phyloP scores from a whole-genome alignment of 2,797 vertebrate species.

The Aeoliscus strigatus region DNA sequence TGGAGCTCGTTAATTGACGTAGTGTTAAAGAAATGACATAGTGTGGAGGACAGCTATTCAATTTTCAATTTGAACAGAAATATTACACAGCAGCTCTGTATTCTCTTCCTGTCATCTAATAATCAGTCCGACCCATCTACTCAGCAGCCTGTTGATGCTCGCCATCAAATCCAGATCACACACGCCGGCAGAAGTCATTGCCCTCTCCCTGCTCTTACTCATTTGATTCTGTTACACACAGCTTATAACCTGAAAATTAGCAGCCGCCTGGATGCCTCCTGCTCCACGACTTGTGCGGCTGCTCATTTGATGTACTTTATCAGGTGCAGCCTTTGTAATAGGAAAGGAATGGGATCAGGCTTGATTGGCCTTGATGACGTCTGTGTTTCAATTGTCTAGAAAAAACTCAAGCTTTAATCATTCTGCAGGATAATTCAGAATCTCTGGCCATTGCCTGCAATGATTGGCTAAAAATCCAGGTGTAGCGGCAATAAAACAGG shows the following conservation, averaged over 20 bases:
- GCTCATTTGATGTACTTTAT: conserved; percentile 76
- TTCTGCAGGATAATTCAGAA: conserved; percentile 68
- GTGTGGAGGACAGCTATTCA: conserved; percentile 71
- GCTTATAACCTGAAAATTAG: conserved; percentile 74
- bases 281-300: conserved; percentile 59
- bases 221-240: conserved; percentile 69
- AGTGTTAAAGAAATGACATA: conserved; percentile 67
- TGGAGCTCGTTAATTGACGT: conserved; percentile 64
- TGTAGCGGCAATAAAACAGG: conserved; percentile 36
- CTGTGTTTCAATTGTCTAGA: conserved; percentile 75
- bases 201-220: conserved; percentile 63
- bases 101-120: conserved; percentile 70
- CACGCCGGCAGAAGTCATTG: conserved; percentile 52
- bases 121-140: conserved; percentile 66
- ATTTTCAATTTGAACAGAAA: conserved; percentile 72
- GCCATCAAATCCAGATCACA: conserved; percentile 70
- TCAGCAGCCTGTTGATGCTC: conserved; percentile 64
- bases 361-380: conserved; percentile 79
- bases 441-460: conserved; percentile 43
- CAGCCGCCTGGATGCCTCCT: conserved; percentile 58
- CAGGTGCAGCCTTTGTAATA: conserved; percentile 76
- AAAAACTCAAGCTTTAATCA: conserved; percentile 77
- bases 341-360: conserved; percentile 70
- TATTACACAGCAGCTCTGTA: conserved; percentile 60
- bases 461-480: conserved; percentile 50